Percentiles rank a stretch among this genome's conserved stretches.
Evolutionary conservation across 2,888 invertebrate species (phyloP).

Genomic region (Arge pagana): DNA sequence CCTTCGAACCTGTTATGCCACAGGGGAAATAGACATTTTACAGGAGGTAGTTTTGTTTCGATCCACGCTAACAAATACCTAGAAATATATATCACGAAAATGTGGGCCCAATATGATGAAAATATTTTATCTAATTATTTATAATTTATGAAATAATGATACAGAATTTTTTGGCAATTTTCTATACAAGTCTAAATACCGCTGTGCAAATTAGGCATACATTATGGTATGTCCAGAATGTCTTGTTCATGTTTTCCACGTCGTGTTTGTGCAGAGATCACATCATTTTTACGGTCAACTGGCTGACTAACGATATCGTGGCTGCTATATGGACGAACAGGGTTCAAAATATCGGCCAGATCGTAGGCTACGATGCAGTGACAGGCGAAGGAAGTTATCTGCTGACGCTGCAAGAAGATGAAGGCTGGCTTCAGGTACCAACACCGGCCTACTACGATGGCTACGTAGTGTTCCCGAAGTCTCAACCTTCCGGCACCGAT

Average conservation of each 20-base stretch:
- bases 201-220: background rate
- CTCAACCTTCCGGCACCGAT: slow-evolving; percentile 41
- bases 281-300: slow-evolving; percentile 72
- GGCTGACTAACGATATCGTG: slow-evolving; percentile 72
- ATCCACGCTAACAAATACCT: too few relatives aligned
- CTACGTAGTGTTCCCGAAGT: slow-evolving; percentile 54
- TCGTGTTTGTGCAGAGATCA: slow-evolving; percentile 63
- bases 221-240: background rate
- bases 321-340: slow-evolving; percentile 83
- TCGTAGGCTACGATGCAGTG: slow-evolving; percentile 64
- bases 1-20: too few relatives aligned
- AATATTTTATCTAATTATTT: background rate
- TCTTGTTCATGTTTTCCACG: background rate
- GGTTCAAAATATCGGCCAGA: slow-evolving; percentile 73
- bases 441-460: slow-evolving; percentile 63
- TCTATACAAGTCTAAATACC: background rate
- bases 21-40: too few relatives aligned
- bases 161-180: too few relatives aligned
- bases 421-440: slow-evolving; percentile 73
- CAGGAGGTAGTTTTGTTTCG: too few relatives aligned
- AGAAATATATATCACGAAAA: too few relatives aligned
- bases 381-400: slow-evolving; percentile 41
- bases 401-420: slow-evolving; percentile 62
- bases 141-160: background rate
- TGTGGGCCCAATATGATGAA: too few relatives aligned